Base-by-base conservation (phyloP, 2,888 invertebrate species). In the Allolobophora icterica region DNA sequence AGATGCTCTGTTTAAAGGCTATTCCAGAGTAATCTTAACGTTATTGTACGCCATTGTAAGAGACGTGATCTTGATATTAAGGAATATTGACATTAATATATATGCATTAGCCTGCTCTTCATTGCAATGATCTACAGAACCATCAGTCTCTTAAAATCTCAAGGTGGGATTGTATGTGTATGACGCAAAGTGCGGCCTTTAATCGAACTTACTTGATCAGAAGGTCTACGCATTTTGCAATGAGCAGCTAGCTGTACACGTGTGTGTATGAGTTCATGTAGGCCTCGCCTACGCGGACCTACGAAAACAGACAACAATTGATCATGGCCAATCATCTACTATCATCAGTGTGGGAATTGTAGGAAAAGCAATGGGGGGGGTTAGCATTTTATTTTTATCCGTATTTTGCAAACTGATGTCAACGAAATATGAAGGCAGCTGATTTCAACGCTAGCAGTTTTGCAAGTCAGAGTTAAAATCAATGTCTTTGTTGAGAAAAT, bases 291-390 rank as follows among this genome's bases (percentile, higher is more conserved):
- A 71, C 71, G 71, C 71, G 13, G 30, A n/a, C 71, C n/a, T 71
- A n/a, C 4, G n/a, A 71, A n/a, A n/a, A 5, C 71, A n/a, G 17
- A n/a, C 71, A 71, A 71, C n/a, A n/a, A 71, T n/a, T 13, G 71
- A 71, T 71, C n/a, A n/a, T n/a, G n/a, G 71, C 30, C 71, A 71
- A 71, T 71, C n/a, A 71, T 71, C 71, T 71, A n/a, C 71, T 52
- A 30, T 30, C 71, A 71, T 71, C 11, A n/a, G n/a, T n/a, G n/a
- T n/a, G n/a, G n/a, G n/a, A n/a, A n/a, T n/a, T n/a, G n/a, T n/a
- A n/a, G n/a, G n/a, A n/a, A n/a, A n/a, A n/a, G n/a, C n/a, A n/a
- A n/a, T n/a, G n/a, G n/a, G n/a, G n/a, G n/a, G n/a, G n/a, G n/a
- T n/a, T n/a, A n/a, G n/a, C n/a, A n/a, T n/a, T n/a, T n/a, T n/a